Base-by-base conservation (phyloP, 2,113 vertebrate species). In the Ctenomys sociabilis region DNA sequence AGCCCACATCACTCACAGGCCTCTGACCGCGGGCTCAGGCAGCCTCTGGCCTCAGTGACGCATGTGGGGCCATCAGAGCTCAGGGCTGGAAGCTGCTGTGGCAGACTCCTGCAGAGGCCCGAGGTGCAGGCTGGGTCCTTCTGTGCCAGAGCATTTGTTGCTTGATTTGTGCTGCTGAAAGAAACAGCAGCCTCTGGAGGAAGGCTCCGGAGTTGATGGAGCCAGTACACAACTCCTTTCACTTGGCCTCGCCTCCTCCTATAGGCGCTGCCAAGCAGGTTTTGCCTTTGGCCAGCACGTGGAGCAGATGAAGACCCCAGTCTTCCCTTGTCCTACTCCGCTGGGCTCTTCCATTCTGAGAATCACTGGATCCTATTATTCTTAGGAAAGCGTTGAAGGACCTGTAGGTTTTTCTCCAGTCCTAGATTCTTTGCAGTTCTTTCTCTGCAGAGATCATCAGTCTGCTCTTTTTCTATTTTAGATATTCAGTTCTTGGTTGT, bases 31-130 rank as follows among this genome's bases (percentile, higher is more conserved):
- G 16, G 73, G 16, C 54, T 17, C 54, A 61, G 35, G 66, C 52
- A 77, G 93, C 83, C 52, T 80, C 40, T 9, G 72, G 89, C 43
- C 90, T 43, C 64, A 26, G 45, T 90, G 97, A 96, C 6, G 7
- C 26, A 85, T 17, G 35, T 45, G 49, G 40, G 1, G 0, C 68
- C 61, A 72, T 81, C 68, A 92, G 0, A 0, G n/a, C 77, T 83
- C 85, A 57, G 0, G 0, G 54, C 82, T 3, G 0, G 86, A 88
- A 73, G 77, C 75, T 35, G 49, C 88, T 81, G 32, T 66, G 57
- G 91, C 70, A 54, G 73, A 26, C 94, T 87, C 24, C 52, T 24
- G 16, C 45, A 14, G 84, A 84, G 24, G 24, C 17, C 21, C 30
- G 35, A 57, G 82, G 32, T 54, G 11, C 61, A 17, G 43, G 3